These are phyloP conservation scores for Callorhinus ursinus DNA, from an alignment of 2,113 vertebrate genomes.

Conservation along the genomic window DNA sequence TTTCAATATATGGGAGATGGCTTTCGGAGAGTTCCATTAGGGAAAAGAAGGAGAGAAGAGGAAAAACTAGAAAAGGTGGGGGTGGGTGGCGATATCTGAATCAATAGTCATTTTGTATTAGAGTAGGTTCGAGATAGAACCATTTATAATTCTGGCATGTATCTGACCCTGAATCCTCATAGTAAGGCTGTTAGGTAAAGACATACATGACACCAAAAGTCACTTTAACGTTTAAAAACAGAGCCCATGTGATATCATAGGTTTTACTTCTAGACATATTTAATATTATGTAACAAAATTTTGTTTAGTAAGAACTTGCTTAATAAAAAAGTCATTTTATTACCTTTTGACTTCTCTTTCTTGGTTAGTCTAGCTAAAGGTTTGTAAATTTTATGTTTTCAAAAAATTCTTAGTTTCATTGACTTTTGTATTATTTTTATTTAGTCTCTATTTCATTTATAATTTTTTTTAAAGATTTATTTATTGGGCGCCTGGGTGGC, in stretches of 20 bases:
- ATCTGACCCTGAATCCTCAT: not conserved
- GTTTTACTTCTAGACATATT: not conserved
- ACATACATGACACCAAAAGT: not conserved
- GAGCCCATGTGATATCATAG: not conserved
- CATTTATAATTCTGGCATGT: not conserved
- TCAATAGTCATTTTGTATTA: not conserved
- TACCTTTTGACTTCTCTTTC: not conserved
- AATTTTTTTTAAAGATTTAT: too few relatives aligned
- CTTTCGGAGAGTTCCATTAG: not conserved
- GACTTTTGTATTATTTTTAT: not conserved
- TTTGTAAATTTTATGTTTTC: not conserved
- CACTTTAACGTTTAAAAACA: conserved; percentile 25
- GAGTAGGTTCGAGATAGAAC: not conserved
- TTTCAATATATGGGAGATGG: not conserved
- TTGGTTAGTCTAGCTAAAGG: not conserved
- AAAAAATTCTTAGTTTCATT: not conserved
- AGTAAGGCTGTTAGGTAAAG: not conserved
- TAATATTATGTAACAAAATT: not conserved
- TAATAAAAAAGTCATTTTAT: conserved; percentile 27
- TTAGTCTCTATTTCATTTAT: not conserved
- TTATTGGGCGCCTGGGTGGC: too few relatives aligned
- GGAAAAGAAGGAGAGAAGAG: not conserved
- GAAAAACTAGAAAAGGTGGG: not conserved
- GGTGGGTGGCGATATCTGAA: not conserved
- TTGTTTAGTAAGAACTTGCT: not conserved